Percentiles rank a stretch among this genome's conserved stretches.
Conservation (phyloP, 2,113 vertebrate species). For the Aspidoscelis tigris region DNA sequence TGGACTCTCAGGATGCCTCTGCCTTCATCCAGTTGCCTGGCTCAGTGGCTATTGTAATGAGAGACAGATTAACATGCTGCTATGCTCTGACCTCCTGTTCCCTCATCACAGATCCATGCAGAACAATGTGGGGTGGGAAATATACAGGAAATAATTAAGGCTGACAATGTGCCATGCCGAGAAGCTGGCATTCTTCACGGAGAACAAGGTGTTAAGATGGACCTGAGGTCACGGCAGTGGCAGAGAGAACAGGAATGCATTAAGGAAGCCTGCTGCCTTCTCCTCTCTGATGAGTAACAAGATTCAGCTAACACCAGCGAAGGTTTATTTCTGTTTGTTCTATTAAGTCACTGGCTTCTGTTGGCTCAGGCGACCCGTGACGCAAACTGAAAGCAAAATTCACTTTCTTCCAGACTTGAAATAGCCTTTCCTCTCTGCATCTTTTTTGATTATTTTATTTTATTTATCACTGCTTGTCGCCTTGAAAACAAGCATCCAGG, state of each 20-base stretch:
- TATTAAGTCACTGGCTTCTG: constrained; percentile 6
- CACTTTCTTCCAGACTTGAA: not conserved
- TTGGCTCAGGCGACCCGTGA: not conserved
- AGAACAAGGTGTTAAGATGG: constrained; percentile 25
- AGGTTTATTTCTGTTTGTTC: not conserved
- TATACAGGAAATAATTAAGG: constrained; percentile 44
- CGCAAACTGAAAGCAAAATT: not conserved
- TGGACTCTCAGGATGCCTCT: not conserved
- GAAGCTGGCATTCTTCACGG: constrained; percentile 7
- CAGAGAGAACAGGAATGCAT: not conserved
- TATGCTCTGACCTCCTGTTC: constrained; percentile 14
- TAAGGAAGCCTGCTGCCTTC: constrained; percentile 19
- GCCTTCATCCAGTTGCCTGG: not conserved
- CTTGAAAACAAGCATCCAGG: not conserved
- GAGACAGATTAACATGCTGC: not conserved
- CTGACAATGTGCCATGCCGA: constrained; percentile 20
- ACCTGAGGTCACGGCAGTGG: not conserved
- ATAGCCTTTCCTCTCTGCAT: not conserved
- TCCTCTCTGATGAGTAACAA: not conserved
- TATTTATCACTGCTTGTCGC: not conserved
- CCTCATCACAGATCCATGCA: constrained; percentile 8
- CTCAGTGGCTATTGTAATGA: accelerated
- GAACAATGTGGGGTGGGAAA: not conserved
- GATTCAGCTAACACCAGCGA: constrained; percentile 19
- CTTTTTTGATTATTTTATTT: not conserved